Conservation (phyloP, 2,888 invertebrate species). For the Ptychoptera albimana region DNA sequence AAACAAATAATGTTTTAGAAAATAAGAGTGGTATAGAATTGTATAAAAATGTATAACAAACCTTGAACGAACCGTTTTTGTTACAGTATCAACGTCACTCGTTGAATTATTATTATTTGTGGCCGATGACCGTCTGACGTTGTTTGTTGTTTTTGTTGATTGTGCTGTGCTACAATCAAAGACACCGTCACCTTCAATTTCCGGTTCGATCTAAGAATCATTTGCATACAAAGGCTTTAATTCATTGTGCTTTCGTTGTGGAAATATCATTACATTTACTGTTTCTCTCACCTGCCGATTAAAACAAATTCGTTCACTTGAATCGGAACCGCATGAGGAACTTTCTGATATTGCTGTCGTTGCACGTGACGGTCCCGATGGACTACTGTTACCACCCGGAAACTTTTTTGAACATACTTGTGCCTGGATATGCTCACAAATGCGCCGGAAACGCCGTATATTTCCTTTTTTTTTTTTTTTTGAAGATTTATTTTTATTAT, state of each 20-base stretch:
- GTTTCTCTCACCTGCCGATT: slow-evolving; percentile 23
- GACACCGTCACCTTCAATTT: slow-evolving; percentile 27
- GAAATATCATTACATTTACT: not conserved
- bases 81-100: slow-evolving; percentile 25
- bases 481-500: not conserved
- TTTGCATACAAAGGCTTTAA: not conserved
- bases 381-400: slow-evolving; percentile 28
- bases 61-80: slow-evolving; percentile 31
- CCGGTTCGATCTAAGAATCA: slow-evolving; percentile 26
- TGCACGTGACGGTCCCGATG: slow-evolving; percentile 26
- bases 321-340: slow-evolving; percentile 31
- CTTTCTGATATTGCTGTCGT: slow-evolving; percentile 33
- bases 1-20: too few species aligned
- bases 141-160: slow-evolving; percentile 20
- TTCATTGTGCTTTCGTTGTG: not conserved
- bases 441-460: slow-evolving; percentile 82
- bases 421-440: slow-evolving; percentile 91
- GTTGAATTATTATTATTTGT: slow-evolving; percentile 29
- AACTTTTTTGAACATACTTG: slow-evolving; percentile 49
- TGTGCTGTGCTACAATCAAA: slow-evolving; percentile 19
- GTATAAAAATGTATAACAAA: slow-evolving; percentile 13
- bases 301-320: slow-evolving; percentile 29
- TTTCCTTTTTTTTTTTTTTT: slow-evolving; percentile 53
- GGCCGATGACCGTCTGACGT: slow-evolving; percentile 27
- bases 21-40: too few species aligned